Conservation (phyloP, 2,888 invertebrate species). For the Stegana nigrithorax region DNA sequence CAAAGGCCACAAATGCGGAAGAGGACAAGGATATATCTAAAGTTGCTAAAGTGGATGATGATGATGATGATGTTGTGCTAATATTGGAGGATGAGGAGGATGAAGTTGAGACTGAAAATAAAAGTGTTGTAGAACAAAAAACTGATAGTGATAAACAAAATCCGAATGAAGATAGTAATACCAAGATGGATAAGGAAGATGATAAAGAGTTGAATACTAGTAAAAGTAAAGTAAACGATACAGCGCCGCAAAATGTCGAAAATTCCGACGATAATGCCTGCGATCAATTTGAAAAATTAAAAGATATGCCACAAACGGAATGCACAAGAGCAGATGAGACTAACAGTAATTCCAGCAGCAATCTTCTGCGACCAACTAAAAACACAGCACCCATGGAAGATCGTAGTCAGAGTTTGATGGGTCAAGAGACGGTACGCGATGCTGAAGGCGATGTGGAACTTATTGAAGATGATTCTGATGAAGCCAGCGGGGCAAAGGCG, state of each 20-base stretch:
- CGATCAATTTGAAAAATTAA: constrained; percentile 56
- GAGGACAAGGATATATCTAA: too few relatives aligned
- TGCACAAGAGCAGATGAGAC: constrained; percentile 40
- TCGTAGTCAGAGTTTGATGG: too few relatives aligned
- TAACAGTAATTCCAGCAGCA: constrained; percentile 60
- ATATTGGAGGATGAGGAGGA: constrained; percentile 53
- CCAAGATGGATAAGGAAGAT: neutral
- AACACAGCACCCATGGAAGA: constrained; percentile 18
- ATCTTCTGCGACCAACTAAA: constrained; percentile 53
- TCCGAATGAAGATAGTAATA: neutral
- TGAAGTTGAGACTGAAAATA: neutral
- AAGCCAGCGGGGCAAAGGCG: constrained; percentile 14
- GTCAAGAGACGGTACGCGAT: too few relatives aligned
- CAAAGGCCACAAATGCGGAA: neutral
- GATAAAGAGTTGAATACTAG: too few relatives aligned
- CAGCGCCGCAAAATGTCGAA: constrained; percentile 43
- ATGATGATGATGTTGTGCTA: constrained; percentile 44
- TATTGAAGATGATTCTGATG: constrained; percentile 19
- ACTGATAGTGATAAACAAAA: neutral
- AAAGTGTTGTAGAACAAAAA: neutral
- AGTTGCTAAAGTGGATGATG: too few relatives aligned
- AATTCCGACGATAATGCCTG: constrained; percentile 65
- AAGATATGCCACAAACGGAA: constrained; percentile 20
- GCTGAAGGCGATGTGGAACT: constrained; percentile 21
- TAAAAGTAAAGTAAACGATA: neutral